phyloP scores from a whole-genome alignment of 2,888 invertebrate species.

The Nebria brevicollis region DNA sequence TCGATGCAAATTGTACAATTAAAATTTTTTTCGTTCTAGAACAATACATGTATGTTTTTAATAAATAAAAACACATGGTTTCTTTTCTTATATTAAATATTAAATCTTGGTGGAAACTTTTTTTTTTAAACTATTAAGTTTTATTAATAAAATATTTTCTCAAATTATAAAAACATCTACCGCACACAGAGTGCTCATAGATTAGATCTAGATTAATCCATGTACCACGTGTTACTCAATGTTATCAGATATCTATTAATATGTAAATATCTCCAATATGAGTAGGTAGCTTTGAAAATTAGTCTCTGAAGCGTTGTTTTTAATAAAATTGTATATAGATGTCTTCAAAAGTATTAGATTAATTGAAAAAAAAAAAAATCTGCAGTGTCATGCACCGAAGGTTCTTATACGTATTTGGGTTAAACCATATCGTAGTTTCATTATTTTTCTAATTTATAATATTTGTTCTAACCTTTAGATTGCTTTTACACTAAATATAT shows the following conservation, averaged over 20 bases:
- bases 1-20: conserved; percentile 15
- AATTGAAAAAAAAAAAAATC: too few species aligned
- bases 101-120: too few species aligned
- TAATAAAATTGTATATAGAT: background rate
- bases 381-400: too few species aligned
- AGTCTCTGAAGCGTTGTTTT: background rate
- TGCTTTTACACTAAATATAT: too few species aligned
- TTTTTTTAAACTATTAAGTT: too few species aligned
- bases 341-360: background rate
- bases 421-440: too few species aligned
- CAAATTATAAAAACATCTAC: background rate
- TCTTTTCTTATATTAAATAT: too few species aligned
- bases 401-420: too few species aligned
- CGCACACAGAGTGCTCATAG: background rate
- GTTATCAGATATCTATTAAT: conserved; percentile 28
- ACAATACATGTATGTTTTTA: background rate
- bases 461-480: too few species aligned
- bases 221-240: background rate
- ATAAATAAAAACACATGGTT: background rate
- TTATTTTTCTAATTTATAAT: too few species aligned
- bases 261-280: conserved; percentile 36
- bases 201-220: conserved; percentile 7
- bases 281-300: conserved; percentile 4
- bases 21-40: background rate
- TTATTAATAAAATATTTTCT: too few species aligned